phyloP scores from a whole-genome alignment of 2,888 invertebrate genomes.

The Drosophila eohydei region DNA sequence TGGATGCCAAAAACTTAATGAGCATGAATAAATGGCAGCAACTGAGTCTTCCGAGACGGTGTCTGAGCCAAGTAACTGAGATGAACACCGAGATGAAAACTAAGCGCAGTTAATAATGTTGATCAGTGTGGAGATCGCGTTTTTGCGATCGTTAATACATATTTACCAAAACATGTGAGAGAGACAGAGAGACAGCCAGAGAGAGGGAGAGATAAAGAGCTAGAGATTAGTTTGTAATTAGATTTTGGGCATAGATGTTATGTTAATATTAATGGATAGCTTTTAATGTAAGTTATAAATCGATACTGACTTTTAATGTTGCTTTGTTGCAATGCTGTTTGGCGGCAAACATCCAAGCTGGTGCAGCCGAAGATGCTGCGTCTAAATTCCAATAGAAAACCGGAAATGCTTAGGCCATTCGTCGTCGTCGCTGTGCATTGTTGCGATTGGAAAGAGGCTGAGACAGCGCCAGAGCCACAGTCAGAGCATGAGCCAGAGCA shows the following conservation, averaged over 20 bases:
- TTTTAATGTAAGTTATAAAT: slow-evolving; percentile 64
- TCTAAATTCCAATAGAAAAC: slow-evolving; percentile 76
- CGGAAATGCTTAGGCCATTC: slow-evolving; percentile 75
- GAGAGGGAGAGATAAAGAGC: slow-evolving; percentile 48
- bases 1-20: slow-evolving; percentile 75
- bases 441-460: slow-evolving; percentile 56
- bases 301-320: slow-evolving; percentile 59
- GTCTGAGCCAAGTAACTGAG: slow-evolving; percentile 29
- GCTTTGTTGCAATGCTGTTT: slow-evolving; percentile 29
- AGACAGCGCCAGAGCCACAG: slow-evolving; percentile 19
- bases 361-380: slow-evolving; percentile 41
- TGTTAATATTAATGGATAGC: slow-evolving; percentile 70
- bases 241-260: slow-evolving; percentile 65
- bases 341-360: slow-evolving; percentile 61
- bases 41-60: slow-evolving; percentile 25
- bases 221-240: slow-evolving; percentile 67
- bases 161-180: slow-evolving; percentile 16
- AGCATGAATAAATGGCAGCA: slow-evolving; percentile 78
- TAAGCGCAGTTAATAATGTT: slow-evolving; percentile 52
- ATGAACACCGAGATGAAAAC: slow-evolving; percentile 16
- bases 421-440: slow-evolving; percentile 53
- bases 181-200: slow-evolving; percentile 7
- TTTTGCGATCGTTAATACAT: slow-evolving; percentile 46
- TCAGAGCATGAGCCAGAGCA: slow-evolving; percentile 4
- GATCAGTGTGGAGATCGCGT: slow-evolving; percentile 39